Base-by-base conservation (phyloP, 2,797 vertebrate species). In the Aeoliscus strigatus region DNA sequence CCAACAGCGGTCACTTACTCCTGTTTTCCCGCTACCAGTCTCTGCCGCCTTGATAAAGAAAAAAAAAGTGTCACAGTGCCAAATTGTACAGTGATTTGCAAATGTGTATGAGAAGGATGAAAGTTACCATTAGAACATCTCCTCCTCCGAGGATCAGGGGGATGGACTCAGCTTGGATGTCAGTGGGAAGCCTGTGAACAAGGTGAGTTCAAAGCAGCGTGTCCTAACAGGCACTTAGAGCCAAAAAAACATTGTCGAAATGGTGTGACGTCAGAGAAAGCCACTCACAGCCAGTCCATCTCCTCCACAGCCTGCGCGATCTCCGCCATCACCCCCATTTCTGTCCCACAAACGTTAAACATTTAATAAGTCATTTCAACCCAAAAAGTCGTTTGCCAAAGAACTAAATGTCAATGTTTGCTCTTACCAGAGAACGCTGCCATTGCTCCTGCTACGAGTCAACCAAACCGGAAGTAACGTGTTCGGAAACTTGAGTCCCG, bases 1-100 rank as follows among this genome's bases (percentile, higher is more conserved):
- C n/a, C n/a, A n/a, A n/a, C n/a, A n/a, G n/a, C 3, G 6, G 15
- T n/a, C 27, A 92, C 94, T 90, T 87, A 99, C 96, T 55, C 96
- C 96, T 34, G 96, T 99, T 88, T 99, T 99, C n/a, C 96, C 96
- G 50, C 96, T 99, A 2, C 96, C 96, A 0, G 96, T 99, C 86
- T 99, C 96, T 67, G 96, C 96, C 70, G 96, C 96, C 96, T 99
- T 28, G 5, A 39, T 50, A n/a, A 12, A 28, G 8, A 27, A n/a
- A n/a, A n/a, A n/a, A n/a, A n/a, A n/a, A n/a, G 1, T 13, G 2
- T 3, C 4, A 11, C 10, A 4, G n/a, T 27, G 4, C n/a, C 2
- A 7, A 27, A 7, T 27, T 27, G 10, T 9, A 6, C 16, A 16
- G 6, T 9, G 12, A 2, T 8, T n/a, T n/a, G n/a, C 0, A 28